Percentiles rank a stretch among this genome's conserved stretches.
phyloP scores from a whole-genome alignment of 2,797 vertebrate species.

The Enteromius fasciolatus region DNA sequence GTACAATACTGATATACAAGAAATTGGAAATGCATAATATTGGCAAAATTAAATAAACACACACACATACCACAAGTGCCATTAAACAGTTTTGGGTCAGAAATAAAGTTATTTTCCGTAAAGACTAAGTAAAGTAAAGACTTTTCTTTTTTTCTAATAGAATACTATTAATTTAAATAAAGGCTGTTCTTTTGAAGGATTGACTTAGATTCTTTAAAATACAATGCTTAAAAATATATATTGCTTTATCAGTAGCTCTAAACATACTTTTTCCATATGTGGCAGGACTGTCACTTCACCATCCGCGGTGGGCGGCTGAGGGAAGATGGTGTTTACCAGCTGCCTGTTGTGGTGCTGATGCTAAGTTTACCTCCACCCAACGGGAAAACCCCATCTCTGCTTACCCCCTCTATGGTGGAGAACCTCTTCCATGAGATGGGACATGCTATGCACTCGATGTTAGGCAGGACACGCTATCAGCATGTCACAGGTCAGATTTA shows the following conservation, averaged over 20 bases:
- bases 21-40: not conserved
- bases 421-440: constrained; percentile 99
- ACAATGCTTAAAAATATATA: no score
- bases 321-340: constrained; percentile 86
- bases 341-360: constrained; percentile 94
- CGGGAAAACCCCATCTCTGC: constrained; percentile 79
- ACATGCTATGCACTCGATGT: constrained; percentile 98
- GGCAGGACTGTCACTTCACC: constrained; percentile 95
- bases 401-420: constrained; percentile 95
- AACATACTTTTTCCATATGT: not conserved
- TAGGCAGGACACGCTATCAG: constrained; percentile 93
- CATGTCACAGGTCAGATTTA: constrained; percentile 86
- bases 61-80: not conserved
- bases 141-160: not conserved
- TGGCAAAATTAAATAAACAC: not conserved
- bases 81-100: not conserved
- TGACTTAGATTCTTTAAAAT: no score
- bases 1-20: not conserved
- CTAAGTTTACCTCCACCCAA: constrained; percentile 86
- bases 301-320: constrained; percentile 88
- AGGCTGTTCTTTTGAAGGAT: not conserved
- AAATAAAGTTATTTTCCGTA: no score
- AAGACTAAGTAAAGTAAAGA: not conserved
- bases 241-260: no score
- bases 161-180: not conserved